Evolutionary conservation across 2,888 invertebrate species (phyloP), one percentile per base, ranked within the genome.

Genomic region (Bursaphelenchus okinawaensis): DNA sequence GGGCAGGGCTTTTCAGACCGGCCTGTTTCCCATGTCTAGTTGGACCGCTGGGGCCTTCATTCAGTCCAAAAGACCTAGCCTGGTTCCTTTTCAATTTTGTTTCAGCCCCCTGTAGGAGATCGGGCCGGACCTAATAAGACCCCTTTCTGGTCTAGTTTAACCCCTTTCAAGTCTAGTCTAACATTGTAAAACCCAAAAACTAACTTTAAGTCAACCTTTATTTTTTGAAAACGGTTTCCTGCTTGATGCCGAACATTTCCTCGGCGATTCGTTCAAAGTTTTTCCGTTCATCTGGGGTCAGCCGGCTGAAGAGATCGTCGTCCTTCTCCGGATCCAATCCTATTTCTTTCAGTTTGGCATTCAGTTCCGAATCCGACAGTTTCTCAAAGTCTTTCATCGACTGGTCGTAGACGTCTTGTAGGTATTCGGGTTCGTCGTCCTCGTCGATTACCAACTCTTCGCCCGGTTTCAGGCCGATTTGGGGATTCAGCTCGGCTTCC

Each of bases 401-500:
- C 12, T 12, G n/a, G 9, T 20, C 51, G 12, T 19, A 3, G 4
- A 59, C 60, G 8, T 51, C 51, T 20, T 59, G 40, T 9, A 59
- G 16, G 51, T 59, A 59, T 23, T 52, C 60, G n/a, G 60, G 60
- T 9, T 59, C 60, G 9, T 59, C 60, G 28, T 59, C 60, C 50
- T 31, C 22, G 19, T 59, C 60, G 19, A 59, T 24, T 9, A 59
- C 52, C 60, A 59, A 40, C 50, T 59, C 60, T 29, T 59, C 60
- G 31, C 51, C 60, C 12, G 60, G 51, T 6, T 7, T 59, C 12
- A 26, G 7, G 8, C n/a, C 51, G 19, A 59, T 26, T 16, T 59
- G 19, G 12, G 60, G 60, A 20, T 59, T 59, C 60, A 59, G 19
- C 40, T 59, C 60, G 29, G 29, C 24, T 27, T 59, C 60, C 2